A percentile compares a stretch with the other conserved stretches of the same genome.
These are phyloP conservation scores for Falco columbarius DNA, from an alignment of 2,797 vertebrate genomes.

Conservation along the genomic window DNA sequence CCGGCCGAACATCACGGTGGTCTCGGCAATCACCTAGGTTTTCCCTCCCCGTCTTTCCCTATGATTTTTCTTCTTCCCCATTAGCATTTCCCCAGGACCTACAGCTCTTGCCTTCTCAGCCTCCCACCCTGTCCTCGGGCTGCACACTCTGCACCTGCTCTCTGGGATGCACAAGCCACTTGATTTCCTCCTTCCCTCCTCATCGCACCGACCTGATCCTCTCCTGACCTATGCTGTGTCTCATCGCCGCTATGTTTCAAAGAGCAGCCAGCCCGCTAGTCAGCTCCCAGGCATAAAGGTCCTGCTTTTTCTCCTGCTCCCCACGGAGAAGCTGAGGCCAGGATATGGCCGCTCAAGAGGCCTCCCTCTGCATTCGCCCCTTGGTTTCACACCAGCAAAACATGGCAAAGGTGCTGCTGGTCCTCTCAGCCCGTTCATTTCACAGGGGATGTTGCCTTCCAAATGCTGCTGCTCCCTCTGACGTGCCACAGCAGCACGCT, in stretches of 20 bases:
- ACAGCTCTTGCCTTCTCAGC: background rate
- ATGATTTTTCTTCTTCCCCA: background rate
- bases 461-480: background rate
- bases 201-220: background rate
- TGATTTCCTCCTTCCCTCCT: background rate
- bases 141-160: background rate
- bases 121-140: background rate
- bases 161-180: background rate
- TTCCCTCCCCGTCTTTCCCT: background rate
- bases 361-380: background rate
- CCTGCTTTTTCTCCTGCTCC: background rate
- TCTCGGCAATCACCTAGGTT: background rate
- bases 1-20: background rate
- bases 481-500: background rate
- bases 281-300: background rate
- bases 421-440: background rate
- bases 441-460: background rate
- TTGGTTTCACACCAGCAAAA: background rate
- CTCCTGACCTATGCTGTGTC: background rate
- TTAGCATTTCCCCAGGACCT: background rate
- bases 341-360: background rate
- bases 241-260: background rate
- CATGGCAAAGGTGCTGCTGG: background rate
- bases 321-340: background rate
- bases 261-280: accelerated